Evolutionary conservation across 2,797 vertebrate species (phyloP).

Genomic region (Fundulus diaphanus): DNA sequence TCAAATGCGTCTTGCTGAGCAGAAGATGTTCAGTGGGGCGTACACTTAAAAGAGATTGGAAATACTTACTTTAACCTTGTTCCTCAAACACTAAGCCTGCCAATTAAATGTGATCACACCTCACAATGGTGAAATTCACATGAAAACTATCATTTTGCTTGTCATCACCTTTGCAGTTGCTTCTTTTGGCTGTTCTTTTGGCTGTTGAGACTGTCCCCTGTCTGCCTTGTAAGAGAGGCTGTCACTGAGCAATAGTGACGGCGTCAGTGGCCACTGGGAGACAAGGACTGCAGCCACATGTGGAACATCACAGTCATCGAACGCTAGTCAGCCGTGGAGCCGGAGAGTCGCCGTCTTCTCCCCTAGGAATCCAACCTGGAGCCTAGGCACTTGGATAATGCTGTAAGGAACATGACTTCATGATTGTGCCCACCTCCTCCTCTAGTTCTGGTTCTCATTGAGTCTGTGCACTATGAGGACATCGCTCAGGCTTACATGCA

Average conservation of each 20-base stretch:
- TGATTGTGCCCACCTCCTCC: slow-evolving; percentile 52
- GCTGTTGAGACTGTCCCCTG: slow-evolving; percentile 41
- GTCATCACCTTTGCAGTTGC: slow-evolving; percentile 63
- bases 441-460: slow-evolving; percentile 49
- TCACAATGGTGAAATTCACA: slow-evolving; percentile 47
- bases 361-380: slow-evolving; percentile 58
- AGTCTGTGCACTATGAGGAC: slow-evolving; percentile 44
- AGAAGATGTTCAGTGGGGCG: slow-evolving; percentile 17
- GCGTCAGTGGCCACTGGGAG: slow-evolving; percentile 19
- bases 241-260: slow-evolving; percentile 28
- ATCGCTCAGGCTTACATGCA: slow-evolving; percentile 26
- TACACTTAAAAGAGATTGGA: slow-evolving; percentile 42
- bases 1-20: slow-evolving; percentile 14
- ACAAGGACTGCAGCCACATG: slow-evolving; percentile 54
- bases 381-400: slow-evolving; percentile 57
- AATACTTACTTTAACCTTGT: slow-evolving; percentile 36
- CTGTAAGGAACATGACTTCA: slow-evolving; percentile 69
- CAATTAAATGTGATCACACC: slow-evolving; percentile 58
- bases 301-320: slow-evolving; percentile 77
- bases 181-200: slow-evolving; percentile 69
- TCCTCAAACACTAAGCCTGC: slow-evolving; percentile 34
- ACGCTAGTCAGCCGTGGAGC: slow-evolving; percentile 69
- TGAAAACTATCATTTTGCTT: slow-evolving; percentile 69
- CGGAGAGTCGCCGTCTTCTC: slow-evolving; percentile 70
- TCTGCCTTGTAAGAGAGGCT: slow-evolving; percentile 37